Percentiles rank a stretch among this genome's conserved stretches.
Evolutionary conservation across 2,113 vertebrate genomes (phyloP).

Genomic region (Prunella himalayana): DNA sequence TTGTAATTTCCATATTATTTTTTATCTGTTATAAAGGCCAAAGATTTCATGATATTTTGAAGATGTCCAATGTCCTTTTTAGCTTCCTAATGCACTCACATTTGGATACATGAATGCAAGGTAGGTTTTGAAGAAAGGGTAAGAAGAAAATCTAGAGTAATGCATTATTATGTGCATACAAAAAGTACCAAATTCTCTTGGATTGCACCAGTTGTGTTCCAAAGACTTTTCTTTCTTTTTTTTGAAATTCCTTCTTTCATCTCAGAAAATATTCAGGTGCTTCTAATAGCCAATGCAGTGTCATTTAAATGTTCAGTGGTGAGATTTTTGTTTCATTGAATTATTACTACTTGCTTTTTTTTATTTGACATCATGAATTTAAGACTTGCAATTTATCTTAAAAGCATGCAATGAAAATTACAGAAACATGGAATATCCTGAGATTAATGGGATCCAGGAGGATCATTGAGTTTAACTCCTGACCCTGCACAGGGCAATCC

Average conservation of each 20-base stretch:
- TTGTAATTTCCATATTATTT: neutral
- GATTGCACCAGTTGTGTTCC: neutral
- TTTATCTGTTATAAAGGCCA: neutral
- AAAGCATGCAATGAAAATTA: neutral
- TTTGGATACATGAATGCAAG: neutral
- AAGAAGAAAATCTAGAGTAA: neutral
- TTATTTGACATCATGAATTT: neutral
- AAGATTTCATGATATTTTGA: neutral
- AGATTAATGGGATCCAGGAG: neutral
- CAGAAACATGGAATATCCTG: neutral
- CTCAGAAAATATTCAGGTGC: neutral
- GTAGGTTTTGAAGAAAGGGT: neutral
- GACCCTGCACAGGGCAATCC: neutral
- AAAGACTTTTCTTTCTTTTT: neutral
- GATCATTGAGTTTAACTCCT: neutral
- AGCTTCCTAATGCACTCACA: neutral
- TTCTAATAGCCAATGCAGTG: neutral
- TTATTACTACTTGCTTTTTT: neutral
- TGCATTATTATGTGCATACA: neutral
- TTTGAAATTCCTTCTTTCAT: neutral
- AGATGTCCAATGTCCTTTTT: neutral
- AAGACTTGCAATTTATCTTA: neutral
- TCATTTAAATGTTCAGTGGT: neutral
- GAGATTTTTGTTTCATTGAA: neutral
- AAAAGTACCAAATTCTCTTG: neutral